Evolutionary conservation across 2,888 invertebrate genomes (phyloP).

Genomic region (Diaphora mendica): DNA sequence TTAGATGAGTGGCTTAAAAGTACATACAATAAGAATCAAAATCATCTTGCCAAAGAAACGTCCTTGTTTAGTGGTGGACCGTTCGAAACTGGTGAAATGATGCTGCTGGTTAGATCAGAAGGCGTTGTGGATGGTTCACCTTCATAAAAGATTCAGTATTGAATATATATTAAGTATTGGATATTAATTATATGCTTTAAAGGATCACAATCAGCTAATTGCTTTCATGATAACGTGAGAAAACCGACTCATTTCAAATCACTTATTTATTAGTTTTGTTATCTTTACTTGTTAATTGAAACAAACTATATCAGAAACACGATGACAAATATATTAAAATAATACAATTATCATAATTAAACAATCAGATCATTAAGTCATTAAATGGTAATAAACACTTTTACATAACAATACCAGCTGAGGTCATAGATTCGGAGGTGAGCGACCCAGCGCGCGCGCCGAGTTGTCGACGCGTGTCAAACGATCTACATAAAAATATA

Average conservation of each 20-base stretch:
- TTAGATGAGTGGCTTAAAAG: too few relatives aligned
- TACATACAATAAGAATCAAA: too few relatives aligned
- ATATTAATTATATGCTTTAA: too few relatives aligned
- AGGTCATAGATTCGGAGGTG: slow-evolving; percentile 68
- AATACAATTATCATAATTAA: slow-evolving; percentile 39
- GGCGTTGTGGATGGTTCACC: too few relatives aligned
- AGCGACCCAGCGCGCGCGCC: slow-evolving; percentile 55
- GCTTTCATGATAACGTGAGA: background rate
- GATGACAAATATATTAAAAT: slow-evolving; percentile 37
- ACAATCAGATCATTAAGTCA: slow-evolving; percentile 46
- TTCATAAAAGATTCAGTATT: too few relatives aligned
- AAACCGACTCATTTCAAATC: background rate
- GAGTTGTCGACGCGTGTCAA: slow-evolving; percentile 71
- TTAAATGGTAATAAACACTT: slow-evolving; percentile 50
- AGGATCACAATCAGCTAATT: background rate
- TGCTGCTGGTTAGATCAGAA: too few relatives aligned
- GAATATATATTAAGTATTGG: too few relatives aligned
- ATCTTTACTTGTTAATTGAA: background rate
- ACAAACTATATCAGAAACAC: background rate
- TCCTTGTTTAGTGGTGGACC: too few relatives aligned
- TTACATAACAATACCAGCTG: slow-evolving; percentile 51
- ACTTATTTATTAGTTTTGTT: background rate
- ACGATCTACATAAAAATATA: slow-evolving; percentile 60
- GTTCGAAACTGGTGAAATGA: too few relatives aligned
- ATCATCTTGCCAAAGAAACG: too few relatives aligned